A percentile compares a stretch with the other conserved stretches of the same genome.
Conservation (phyloP, 2,888 invertebrate genomes). For the Abscondita cerata region DNA sequence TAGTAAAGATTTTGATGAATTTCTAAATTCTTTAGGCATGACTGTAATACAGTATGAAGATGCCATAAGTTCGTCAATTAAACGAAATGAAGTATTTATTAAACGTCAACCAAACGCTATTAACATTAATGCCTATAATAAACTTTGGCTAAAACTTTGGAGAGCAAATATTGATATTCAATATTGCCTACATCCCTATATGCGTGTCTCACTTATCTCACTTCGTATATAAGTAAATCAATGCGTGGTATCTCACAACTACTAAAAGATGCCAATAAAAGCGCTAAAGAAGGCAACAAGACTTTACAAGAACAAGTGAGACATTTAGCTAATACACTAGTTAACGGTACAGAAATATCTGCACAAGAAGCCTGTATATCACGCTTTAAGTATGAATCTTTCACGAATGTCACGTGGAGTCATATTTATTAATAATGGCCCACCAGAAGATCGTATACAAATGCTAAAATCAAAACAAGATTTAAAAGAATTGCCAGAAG, state of each 20-base stretch:
- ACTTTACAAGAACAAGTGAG: background rate
- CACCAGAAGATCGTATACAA: slow-evolving; percentile 24
- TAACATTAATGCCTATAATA: slow-evolving; percentile 4
- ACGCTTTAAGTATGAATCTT: slow-evolving; percentile 36
- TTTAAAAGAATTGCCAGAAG: background rate
- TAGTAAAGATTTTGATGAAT: slow-evolving; percentile 3
- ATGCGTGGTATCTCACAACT: no score
- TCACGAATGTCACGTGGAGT: slow-evolving; percentile 32
- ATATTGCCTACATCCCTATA: background rate
- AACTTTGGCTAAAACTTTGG: background rate
- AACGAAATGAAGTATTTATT: background rate
- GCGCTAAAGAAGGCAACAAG: background rate
- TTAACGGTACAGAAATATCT: slow-evolving; percentile 38
- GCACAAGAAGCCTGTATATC: slow-evolving; percentile 42
- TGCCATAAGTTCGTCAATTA: background rate
- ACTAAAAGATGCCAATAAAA: background rate
- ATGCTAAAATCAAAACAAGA: slow-evolving; percentile 27
- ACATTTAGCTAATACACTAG: slow-evolving; percentile 30
- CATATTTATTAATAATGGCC: slow-evolving; percentile 23
- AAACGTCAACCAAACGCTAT: background rate
- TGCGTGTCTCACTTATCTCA: background rate
- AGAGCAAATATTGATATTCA: slow-evolving; percentile 1
- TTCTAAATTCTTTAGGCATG: background rate
- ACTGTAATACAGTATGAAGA: background rate
- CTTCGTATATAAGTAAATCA: background rate